Base-by-base conservation (phyloP, 2,888 invertebrate genomes). In the Hetaerina titia region DNA sequence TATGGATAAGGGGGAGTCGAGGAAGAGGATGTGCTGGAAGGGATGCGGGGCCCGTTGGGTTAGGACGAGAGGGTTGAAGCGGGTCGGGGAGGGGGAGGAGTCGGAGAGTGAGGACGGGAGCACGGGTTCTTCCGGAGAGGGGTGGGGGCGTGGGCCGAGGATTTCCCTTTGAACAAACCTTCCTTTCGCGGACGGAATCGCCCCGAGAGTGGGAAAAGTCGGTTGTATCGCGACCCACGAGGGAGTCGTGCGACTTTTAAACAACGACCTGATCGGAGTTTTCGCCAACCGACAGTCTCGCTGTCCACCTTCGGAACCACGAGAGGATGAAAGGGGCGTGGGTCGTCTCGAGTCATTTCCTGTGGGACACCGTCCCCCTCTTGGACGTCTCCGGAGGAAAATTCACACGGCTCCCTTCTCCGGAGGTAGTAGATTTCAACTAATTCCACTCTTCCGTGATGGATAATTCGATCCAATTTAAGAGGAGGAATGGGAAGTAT, bases 121-220 rank as follows among this genome's bases (percentile, higher is more conserved):
- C 58, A n/a, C 31, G 89, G 89, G 58, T 57, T 60, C 89, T 57
- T 31, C 4, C 4, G 31, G 15, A 15, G 63, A 31, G 63, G 60
- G 56, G 57, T 22, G 45, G 89, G 56, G 57, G 56, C 56, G 22
- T 56, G 60, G n/a, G n/a, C 5, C 56, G 63, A 63, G 63, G 90
- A 90, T 63, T 63, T n/a, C n/a, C n/a, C n/a, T n/a, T n/a, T n/a
- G n/a, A n/a, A n/a, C n/a, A n/a, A n/a, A 31, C 45, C 45, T 45
- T 45, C 22, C 57, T 90, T 63, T 90, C 60, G 90, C 90, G 63
- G 58, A 63, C 63, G 25, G 31, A 90, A 17, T 45, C 19, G 45
- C 31, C 22, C 56, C 69, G n/a, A 69, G 92, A 56, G 92, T 92
- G 92, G 92, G 92, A 92, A 92, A 69, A 92, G 56, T 69, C 92